Evolutionary conservation across 1,140 invertebrate genomes (phyloP).

Genomic region (Oedothorax gibbosus): DNA sequence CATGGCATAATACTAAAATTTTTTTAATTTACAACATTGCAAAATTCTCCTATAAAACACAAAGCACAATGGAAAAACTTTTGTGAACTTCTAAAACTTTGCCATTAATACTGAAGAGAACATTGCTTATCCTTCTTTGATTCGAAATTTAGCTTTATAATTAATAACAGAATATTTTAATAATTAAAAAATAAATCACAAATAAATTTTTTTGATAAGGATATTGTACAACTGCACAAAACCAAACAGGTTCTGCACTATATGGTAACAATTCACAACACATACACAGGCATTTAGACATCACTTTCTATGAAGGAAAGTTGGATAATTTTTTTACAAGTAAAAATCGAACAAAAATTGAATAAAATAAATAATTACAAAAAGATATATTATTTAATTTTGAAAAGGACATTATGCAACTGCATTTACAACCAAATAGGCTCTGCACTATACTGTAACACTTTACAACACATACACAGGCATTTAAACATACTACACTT

Average conservation of each 20-base stretch:
- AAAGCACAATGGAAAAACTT: slow-evolving; percentile 49
- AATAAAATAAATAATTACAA: neutral
- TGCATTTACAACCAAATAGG: slow-evolving; percentile 12
- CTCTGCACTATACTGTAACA: slow-evolving; percentile 24
- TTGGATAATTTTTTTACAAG: slow-evolving; percentile 19
- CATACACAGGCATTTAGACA: slow-evolving; percentile 31
- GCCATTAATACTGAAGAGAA: slow-evolving; percentile 46
- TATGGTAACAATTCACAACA: slow-evolving; percentile 23
- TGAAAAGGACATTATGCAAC: slow-evolving; percentile 24
- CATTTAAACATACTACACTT: slow-evolving; percentile 16
- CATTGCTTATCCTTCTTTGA: slow-evolving; percentile 4
- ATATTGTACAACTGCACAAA: slow-evolving; percentile 34
- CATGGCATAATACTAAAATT: slow-evolving; percentile 39
- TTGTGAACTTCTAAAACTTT: slow-evolving; percentile 22
- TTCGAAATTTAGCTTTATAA: neutral
- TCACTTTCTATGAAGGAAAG: neutral
- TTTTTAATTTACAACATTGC: slow-evolving; percentile 33
- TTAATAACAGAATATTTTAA: neutral
- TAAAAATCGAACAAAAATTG: slow-evolving; percentile 15
- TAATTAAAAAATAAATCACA: neutral
- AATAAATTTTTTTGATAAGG: neutral
- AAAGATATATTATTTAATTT: slow-evolving; percentile 29
- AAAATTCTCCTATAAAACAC: slow-evolving; percentile 41
- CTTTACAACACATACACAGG: slow-evolving; percentile 30
- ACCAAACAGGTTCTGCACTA: slow-evolving; percentile 13